These are phyloP conservation scores for Phragmatobia fuliginosa DNA, from an alignment of 2,888 invertebrate species.

Conservation along the genomic window DNA sequence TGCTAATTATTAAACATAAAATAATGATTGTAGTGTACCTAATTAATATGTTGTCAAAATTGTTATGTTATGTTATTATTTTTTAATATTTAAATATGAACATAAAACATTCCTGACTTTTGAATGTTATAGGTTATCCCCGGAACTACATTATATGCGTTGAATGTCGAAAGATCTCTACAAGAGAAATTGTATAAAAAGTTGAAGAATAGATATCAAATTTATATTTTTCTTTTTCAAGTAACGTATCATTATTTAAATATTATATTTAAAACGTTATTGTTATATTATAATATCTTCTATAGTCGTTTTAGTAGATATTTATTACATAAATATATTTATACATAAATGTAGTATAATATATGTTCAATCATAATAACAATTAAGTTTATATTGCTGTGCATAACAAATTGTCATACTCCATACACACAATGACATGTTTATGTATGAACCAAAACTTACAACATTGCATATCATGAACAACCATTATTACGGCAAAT, in stretches of 20 bases:
- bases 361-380: conserved; percentile 41
- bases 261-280: conserved; percentile 12
- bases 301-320: background rate
- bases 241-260: background rate
- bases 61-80: no score
- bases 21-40: no score
- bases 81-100: background rate
- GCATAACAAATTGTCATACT: conserved; percentile 26
- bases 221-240: no score
- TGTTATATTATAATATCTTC: background rate
- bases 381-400: conserved; percentile 22
- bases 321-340: background rate
- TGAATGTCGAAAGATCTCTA: no score
- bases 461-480: conserved; percentile 18
- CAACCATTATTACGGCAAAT: conserved; percentile 20
- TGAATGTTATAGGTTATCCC: background rate
- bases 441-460: conserved; percentile 37
- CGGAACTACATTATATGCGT: no score
- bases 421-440: conserved; percentile 21
- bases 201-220: no score
- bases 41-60: no score
- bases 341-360: no score
- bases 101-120: background rate
- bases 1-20: background rate
- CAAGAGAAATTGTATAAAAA: no score